A percentile compares a stretch with the other conserved stretches of the same genome.
These are phyloP conservation scores for Lasius platythorax DNA, from an alignment of 2,888 invertebrate species.

Conservation along the genomic window DNA sequence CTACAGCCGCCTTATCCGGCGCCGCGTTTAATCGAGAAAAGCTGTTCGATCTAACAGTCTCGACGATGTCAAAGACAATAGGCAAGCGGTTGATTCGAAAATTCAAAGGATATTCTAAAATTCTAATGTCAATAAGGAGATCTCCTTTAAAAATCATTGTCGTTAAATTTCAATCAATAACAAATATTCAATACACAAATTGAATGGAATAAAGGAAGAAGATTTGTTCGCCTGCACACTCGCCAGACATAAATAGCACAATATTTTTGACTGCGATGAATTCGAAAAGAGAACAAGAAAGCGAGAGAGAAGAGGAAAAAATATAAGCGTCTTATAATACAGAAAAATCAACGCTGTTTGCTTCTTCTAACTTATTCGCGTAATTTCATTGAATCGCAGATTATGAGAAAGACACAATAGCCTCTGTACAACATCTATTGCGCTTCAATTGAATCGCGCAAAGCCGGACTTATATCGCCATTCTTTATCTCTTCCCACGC, in stretches of 20 bases:
- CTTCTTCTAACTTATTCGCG: constrained; percentile 27
- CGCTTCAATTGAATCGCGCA: constrained; percentile 65
- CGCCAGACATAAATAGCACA: constrained; percentile 7
- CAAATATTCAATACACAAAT: not conserved
- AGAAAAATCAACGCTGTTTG: constrained; percentile 54
- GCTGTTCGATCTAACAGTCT: not conserved
- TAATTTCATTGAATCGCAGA: constrained; percentile 67
- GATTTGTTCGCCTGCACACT: not conserved
- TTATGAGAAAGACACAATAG: constrained; percentile 69
- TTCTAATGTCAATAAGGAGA: constrained; percentile 16
- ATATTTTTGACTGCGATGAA: constrained; percentile 1
- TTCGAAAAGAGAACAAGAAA: constrained; percentile 26
- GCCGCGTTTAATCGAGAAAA: constrained; percentile 44
- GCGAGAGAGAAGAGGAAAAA: constrained; percentile 9
- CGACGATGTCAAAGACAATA: not conserved
- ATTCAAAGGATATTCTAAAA: not conserved
- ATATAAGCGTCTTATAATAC: constrained; percentile 22
- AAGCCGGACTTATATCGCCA: constrained; percentile 65
- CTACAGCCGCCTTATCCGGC: constrained; percentile 52
- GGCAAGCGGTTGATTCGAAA: not conserved
- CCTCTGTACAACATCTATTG: constrained; percentile 69
- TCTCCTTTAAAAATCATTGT: not conserved
- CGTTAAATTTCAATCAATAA: constrained; percentile 9
- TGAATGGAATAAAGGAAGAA: constrained; percentile 19
- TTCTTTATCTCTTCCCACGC: constrained; percentile 74